Percentiles rank a stretch among this genome's conserved stretches.
phyloP scores from a whole-genome alignment of 92 coral and sea anemone species.

The Epizoanthus fatuus region DNA sequence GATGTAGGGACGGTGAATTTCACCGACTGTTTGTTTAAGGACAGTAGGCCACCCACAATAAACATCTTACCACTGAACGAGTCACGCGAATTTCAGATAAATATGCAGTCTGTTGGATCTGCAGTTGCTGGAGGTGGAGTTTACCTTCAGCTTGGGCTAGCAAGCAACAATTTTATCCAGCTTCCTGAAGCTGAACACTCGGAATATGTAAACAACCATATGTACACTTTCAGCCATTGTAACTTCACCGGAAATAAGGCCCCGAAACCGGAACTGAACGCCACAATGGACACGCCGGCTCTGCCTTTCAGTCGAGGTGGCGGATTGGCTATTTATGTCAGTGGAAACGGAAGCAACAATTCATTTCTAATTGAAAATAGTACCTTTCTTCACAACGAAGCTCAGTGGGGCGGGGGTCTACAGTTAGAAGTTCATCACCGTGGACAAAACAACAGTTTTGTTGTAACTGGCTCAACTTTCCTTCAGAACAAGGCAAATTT shows the following conservation, averaged over 20 bases:
- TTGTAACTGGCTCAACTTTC: conserved; percentile 50
- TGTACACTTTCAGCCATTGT: conserved; percentile 57
- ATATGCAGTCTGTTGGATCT: conserved; percentile 48
- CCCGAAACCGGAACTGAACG: conserved; percentile 36
- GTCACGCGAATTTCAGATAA: background rate
- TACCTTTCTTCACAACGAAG: conserved; percentile 65
- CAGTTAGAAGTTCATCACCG: conserved; percentile 65
- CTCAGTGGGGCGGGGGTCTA: conserved; percentile 94
- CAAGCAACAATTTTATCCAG: conserved; percentile 61
- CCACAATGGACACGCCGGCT: conserved; percentile 48
- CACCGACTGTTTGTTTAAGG: conserved; percentile 57
- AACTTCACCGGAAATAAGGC: conserved; percentile 81
- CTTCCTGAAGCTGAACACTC: conserved; percentile 66
- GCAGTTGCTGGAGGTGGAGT: conserved; percentile 80
- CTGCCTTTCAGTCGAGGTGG: conserved; percentile 90
- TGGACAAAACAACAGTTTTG: conserved; percentile 52
- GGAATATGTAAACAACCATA: conserved; percentile 74
- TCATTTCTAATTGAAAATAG: conserved; percentile 60
- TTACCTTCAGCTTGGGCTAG: conserved; percentile 61
- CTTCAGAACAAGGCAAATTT: conserved; percentile 57
- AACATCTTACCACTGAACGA: background rate
- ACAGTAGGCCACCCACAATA: conserved; percentile 41
- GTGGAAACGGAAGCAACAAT: conserved; percentile 81
- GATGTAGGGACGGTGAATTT: conserved; percentile 70
- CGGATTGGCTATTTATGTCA: conserved; percentile 78